Evolutionary conservation across 2,113 vertebrate genomes (phyloP), one percentile per base, ranked within the genome.

Genomic region (Neotoma lepida): DNA sequence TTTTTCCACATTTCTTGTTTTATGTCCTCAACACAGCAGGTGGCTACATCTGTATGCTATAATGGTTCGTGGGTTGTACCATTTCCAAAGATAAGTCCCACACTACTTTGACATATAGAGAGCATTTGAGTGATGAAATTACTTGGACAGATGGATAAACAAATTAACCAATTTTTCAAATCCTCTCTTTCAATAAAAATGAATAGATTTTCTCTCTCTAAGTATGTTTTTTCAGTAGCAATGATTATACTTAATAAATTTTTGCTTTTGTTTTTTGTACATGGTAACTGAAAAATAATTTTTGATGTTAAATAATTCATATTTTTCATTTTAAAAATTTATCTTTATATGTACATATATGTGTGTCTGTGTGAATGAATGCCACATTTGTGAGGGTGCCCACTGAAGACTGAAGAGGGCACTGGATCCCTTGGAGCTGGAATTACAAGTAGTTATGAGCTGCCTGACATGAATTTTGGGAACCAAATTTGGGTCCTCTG

Each of bases 141-240:
- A 15, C 54, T 91, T 84, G 56, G 71, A 41, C 70, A 93, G 91
- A 41, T 86, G 35, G 74, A 66, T 91, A 89, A 77, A 66, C 78
- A 82, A 86, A 80, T 85, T 73, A 85, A 68, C 71, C 41, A 94
- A 41, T 87, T 35, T 84, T 54, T 95, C 54, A 89, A 30, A 77
- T 81, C 39, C 46, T 88, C n/a, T 94, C 73, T 86, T 77, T 95
- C 46, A 94, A 73, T 9, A 78, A 61, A 74, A 89, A 63, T 64
- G 51, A 89, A 81, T 70, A 70, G 9, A 64, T 74, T 84, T 78
- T 70, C 22, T 46, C 51, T 39, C 13, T 17, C 24, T 41, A 93
- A 10, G 70, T 56, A 78, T 18, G n/a, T 7, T n/a, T 84, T 63
- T 89, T 33, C 6, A 70, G 28, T 58, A 87, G 61, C 18, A 24